Evolutionary conservation across 2,113 vertebrate genomes (phyloP), one percentile per base, ranked within the genome.

Genomic region (Phainopepla nitens): DNA sequence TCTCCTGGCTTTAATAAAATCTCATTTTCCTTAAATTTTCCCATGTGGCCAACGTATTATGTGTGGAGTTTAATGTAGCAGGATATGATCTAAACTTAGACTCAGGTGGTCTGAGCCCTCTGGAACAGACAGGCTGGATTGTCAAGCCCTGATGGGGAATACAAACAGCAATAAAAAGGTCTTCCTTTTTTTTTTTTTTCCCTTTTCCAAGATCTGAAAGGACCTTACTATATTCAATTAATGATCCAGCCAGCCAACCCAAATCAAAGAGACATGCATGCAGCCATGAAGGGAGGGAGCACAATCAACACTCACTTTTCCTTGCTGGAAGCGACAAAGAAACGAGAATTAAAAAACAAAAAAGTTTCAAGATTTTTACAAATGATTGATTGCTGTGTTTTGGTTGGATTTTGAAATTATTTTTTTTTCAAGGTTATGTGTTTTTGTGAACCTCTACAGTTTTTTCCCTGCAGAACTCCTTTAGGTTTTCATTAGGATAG

Each of bases 1-100:
- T 96, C 97, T 96, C 97, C 96, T 97, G 97, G 96, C 94, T 98
- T 98, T 98, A 98, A 98, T 98, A 98, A 98, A 98, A 97, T 93
- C 94, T 96, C 96, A 95, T 98, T 97, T 97, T 97, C 93, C 96
- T 97, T 97, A 97, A 98, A 98, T 96, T 97, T 96, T 97, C 96
- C 97, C 97, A 97, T 94, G 97, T 98, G 97, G 97, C 94, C 79
- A 79, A 42, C 72, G 45, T 92, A 97, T 95, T 96, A 93, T 94
- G 80, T 87, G 94, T 83, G 65, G 90, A 94, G 96, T 97, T 98
- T 97, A 97, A 98, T 96, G 96, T 73, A 92, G 96, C 85, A 97
- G 95, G 96, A 97, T 98, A 97, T 97, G 96, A 97, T 96, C 96
- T 96, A 97, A 97, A 98, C 96, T 97, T 96, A 92, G 92, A 96